These are phyloP conservation scores for Clarias platycephalus DNA, from an alignment of 2,797 vertebrate species.

Conservation along the genomic window DNA sequence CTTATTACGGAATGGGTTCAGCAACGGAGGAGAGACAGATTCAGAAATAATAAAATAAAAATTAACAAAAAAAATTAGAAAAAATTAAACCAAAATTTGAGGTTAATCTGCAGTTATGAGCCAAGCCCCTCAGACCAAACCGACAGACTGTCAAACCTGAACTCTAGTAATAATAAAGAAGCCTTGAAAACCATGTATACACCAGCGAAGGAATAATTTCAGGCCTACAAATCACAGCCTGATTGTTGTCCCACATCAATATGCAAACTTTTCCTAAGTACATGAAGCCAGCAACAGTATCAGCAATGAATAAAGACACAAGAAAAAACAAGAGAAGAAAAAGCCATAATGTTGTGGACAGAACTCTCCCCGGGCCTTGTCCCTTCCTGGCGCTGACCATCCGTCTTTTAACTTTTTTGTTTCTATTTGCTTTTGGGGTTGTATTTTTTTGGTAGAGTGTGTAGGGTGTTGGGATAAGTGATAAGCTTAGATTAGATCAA, in stretches of 20 bases:
- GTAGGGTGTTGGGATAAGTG: constrained; percentile 57
- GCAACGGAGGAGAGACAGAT: constrained; percentile 45
- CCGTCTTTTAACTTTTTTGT: constrained; percentile 56
- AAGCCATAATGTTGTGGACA: constrained; percentile 68
- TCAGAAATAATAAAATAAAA: not conserved
- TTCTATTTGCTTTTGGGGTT: constrained; percentile 28
- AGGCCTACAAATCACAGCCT: constrained; percentile 48
- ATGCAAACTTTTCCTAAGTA: constrained; percentile 52
- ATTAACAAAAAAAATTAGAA: not conserved
- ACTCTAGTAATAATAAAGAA: constrained; percentile 46
- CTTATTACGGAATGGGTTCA: constrained; percentile 67
- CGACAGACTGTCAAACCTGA: constrained; percentile 51
- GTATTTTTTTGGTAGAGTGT: constrained; percentile 44
- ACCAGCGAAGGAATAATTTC: constrained; percentile 62
- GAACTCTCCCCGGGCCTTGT: constrained; percentile 43
- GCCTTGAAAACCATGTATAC: constrained; percentile 54
- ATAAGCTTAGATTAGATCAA: constrained; percentile 53
- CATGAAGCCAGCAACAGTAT: constrained; percentile 70
- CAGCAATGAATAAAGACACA: constrained; percentile 59
- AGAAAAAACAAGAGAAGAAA: constrained; percentile 46
- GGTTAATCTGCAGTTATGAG: constrained; percentile 27
- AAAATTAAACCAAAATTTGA: constrained; percentile 16
- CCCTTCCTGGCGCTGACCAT: constrained; percentile 52
- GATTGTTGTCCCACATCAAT: constrained; percentile 52
- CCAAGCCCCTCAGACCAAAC: constrained; percentile 61